A percentile compares a stretch with the other conserved stretches of the same genome.
phyloP scores from a whole-genome alignment of 2,888 invertebrate species.

The Melanostoma mellinum region DNA sequence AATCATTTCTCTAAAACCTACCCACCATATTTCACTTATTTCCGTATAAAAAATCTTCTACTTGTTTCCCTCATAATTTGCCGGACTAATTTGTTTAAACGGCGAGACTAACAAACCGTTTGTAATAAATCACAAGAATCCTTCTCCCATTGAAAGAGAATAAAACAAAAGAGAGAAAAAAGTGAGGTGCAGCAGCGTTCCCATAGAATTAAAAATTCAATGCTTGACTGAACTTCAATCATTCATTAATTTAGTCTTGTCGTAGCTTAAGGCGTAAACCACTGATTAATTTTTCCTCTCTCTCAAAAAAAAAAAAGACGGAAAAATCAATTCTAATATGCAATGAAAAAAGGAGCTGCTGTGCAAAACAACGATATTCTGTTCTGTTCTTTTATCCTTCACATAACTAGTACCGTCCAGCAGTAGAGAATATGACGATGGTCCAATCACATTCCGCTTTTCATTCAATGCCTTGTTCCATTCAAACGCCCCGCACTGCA shows the following conservation, averaged over 20 bases:
- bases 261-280: conserved; percentile 69
- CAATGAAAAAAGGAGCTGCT: conserved; percentile 17
- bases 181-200: conserved; percentile 19
- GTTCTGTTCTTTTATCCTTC: conserved; percentile 4
- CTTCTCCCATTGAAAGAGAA: conserved; percentile 11
- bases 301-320: conserved; percentile 11
- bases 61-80: not conserved
- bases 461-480: conserved; percentile 68
- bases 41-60: not conserved
- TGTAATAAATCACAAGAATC: conserved; percentile 47
- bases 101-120: conserved; percentile 33
- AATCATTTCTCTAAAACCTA: not conserved
- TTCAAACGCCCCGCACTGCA: conserved; percentile 45
- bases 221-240: conserved; percentile 71
- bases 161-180: conserved; percentile 10
- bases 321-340: conserved; percentile 67
- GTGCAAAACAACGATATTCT: conserved; percentile 9
- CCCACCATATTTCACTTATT: not conserved
- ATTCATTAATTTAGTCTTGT: conserved; percentile 66
- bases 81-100: conserved; percentile 23
- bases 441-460: conserved; percentile 62
- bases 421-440: conserved; percentile 5
- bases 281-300: conserved; percentile 65
- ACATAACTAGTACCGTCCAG: conserved; percentile 19
- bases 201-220: conserved; percentile 32